Evolutionary conservation across 2,797 vertebrate species (phyloP).

Genomic region (Cetoscarus ocellatus): DNA sequence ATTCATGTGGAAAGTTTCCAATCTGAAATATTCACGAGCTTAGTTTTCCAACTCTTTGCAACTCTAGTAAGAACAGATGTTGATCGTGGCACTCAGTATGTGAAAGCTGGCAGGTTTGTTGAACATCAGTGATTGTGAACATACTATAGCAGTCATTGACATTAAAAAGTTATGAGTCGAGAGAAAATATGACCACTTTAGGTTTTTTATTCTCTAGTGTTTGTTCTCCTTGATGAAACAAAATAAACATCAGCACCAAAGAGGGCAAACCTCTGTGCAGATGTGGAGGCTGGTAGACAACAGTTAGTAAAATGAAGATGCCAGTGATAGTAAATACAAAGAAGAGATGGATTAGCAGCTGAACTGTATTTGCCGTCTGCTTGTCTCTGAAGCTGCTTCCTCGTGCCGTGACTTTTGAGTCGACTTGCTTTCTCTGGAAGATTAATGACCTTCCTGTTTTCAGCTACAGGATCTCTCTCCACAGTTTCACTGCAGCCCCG

Average conservation of each 20-base stretch:
- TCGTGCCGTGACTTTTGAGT: slow-evolving; percentile 53
- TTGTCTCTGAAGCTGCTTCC: slow-evolving; percentile 51
- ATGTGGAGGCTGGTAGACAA: slow-evolving; percentile 12
- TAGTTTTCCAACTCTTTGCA: too few species aligned
- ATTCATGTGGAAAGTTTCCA: too few species aligned
- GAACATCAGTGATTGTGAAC: too few species aligned
- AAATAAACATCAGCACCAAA: not conserved
- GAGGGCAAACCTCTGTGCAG: not conserved
- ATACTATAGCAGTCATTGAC: too few species aligned
- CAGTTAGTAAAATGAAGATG: slow-evolving; percentile 18
- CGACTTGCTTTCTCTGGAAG: slow-evolving; percentile 58
- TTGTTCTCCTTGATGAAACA: not conserved
- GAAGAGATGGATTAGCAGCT: slow-evolving; percentile 42
- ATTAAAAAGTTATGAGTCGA: too few species aligned
- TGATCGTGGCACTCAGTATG: too few species aligned
- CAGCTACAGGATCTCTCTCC: slow-evolving; percentile 57
- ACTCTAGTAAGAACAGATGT: too few species aligned
- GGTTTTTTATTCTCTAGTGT: not conserved
- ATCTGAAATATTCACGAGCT: too few species aligned
- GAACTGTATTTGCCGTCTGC: slow-evolving; percentile 29
- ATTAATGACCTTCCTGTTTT: slow-evolving; percentile 79
- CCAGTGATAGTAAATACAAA: not conserved
- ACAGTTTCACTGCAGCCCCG: slow-evolving; percentile 41
- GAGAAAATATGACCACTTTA: too few species aligned
- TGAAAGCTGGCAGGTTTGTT: too few species aligned